Base-by-base conservation (phyloP, 2,797 vertebrate genomes). In the Rhinichthys osculus region DNA sequence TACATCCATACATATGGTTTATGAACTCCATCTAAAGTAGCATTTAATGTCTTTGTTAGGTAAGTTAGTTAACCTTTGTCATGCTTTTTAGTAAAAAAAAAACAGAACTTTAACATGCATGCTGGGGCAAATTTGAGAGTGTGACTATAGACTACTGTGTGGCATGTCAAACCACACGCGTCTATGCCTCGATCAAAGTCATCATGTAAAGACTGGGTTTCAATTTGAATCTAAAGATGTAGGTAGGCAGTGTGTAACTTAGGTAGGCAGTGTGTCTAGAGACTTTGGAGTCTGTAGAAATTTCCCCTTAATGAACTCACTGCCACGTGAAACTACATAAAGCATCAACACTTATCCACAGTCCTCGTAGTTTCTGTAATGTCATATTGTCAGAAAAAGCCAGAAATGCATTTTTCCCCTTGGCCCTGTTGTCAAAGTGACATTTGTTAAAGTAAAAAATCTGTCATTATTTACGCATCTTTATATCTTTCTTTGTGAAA, bases 91-190 rank as follows among this genome's bases (percentile, higher is more conserved):
- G 27, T 73, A 16, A 44, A 27, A 54, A 16, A 44, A 27, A 40
- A 42, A 30, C 23, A 30, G 54, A 17, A 44, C 57, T 44, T 70
- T 80, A 13, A 64, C 84, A 86, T 83, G 35, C 73, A 70, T 27
- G 21, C 69, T 19, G 57, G 59, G 82, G 64, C 77, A 40, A 54
- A 42, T 81, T 38, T 10, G 44, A 69, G 42, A 62, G 52, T 82
- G 50, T 67, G 73, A 66, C 9, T 1, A 38, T 38, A 59, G 21
- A 23, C 33, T 30, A 30, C 11, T 35, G 44, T 69, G 80, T 44
- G 72, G 80, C 85, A 73, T 86, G 42, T 64, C 83, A 85, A 88
- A 90, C 88, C 86, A 88, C 86, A 81, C 10, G 27, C 83, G 74
- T 50, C 47, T 50, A 16, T 40, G 23, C 44, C 70, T 83, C 30